These are phyloP conservation scores for Ganaspis brasiliensis DNA, from an alignment of 2,888 invertebrate genomes.

Conservation along the genomic window DNA sequence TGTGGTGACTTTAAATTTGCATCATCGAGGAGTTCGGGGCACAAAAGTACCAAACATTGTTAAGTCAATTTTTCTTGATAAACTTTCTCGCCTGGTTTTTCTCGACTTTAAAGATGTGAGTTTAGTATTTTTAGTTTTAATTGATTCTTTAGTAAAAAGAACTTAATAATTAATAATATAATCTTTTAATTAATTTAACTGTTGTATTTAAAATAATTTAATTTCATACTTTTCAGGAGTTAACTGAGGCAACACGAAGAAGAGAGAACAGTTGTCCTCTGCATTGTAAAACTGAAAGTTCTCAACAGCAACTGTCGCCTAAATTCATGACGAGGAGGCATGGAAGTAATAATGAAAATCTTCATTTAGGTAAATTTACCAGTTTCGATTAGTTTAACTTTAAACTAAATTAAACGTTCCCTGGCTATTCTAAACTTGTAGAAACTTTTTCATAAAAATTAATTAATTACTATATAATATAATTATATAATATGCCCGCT, in stretches of 20 bases:
- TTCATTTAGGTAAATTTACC: slow-evolving; percentile 66
- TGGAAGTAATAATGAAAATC: slow-evolving; percentile 60
- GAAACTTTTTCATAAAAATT: too few relatives aligned
- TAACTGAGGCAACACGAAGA: slow-evolving; percentile 65
- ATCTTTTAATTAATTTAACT: too few relatives aligned
- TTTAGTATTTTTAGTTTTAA: background rate
- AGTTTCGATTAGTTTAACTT: background rate
- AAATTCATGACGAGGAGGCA: slow-evolving; percentile 58
- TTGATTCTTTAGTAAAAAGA: too few relatives aligned
- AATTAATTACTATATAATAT: too few relatives aligned
- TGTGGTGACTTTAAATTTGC: slow-evolving; percentile 92
- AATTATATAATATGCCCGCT: too few relatives aligned
- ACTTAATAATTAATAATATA: too few relatives aligned
- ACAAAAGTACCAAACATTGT: slow-evolving; percentile 88
- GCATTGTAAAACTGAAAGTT: slow-evolving; percentile 70
- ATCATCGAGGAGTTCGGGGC: slow-evolving; percentile 91
- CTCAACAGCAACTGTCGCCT: slow-evolving; percentile 62
- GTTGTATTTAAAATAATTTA: too few relatives aligned
- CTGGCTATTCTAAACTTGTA: too few relatives aligned
- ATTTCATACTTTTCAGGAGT: slow-evolving; percentile 52
- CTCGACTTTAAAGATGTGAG: slow-evolving; percentile 85
- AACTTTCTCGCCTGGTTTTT: slow-evolving; percentile 88
- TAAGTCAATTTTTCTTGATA: slow-evolving; percentile 87
- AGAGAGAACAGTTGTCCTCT: slow-evolving; percentile 70
- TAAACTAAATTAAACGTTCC: too few relatives aligned